Evolutionary conservation across 2,888 invertebrate genomes (phyloP).

Genomic region (Oligia latruncula): DNA sequence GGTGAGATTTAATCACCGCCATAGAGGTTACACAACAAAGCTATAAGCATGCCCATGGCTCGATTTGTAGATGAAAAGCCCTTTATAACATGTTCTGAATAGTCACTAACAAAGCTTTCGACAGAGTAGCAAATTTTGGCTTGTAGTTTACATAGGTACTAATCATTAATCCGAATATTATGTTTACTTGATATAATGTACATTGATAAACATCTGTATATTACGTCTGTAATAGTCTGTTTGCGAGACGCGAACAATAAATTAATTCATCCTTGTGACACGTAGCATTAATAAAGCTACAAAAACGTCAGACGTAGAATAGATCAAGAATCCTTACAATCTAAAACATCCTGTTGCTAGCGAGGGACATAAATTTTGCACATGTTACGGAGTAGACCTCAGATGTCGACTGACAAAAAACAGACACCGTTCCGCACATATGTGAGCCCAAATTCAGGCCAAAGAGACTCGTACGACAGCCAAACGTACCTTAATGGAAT

Average conservation of each 20-base stretch:
- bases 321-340: constrained; percentile 76
- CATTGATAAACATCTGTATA: constrained; percentile 43
- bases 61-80: constrained; percentile 79
- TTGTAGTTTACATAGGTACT: constrained; percentile 81
- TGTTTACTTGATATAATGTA: constrained; percentile 55
- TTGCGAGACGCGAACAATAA: constrained; percentile 19
- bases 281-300: constrained; percentile 48
- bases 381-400: constrained; percentile 84
- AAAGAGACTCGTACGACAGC: constrained; percentile 72
- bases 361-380: constrained; percentile 80
- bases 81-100: constrained; percentile 77
- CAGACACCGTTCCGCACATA: constrained; percentile 81
- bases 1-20: constrained; percentile 90
- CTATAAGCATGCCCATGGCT: constrained; percentile 86
- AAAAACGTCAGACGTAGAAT: constrained; percentile 52
- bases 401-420: constrained; percentile 86
- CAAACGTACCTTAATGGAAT: constrained; percentile 66
- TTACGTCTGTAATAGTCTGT: constrained; percentile 15
- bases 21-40: constrained; percentile 88
- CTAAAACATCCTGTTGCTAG: constrained; percentile 75
- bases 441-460: constrained; percentile 79
- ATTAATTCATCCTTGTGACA: constrained; percentile 38
- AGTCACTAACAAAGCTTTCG: constrained; percentile 86
- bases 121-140: constrained; percentile 74
- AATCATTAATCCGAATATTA: constrained; percentile 77